Evolutionary conservation across 2,113 vertebrate species (phyloP).

Genomic region (Cinclus mexicanus): DNA sequence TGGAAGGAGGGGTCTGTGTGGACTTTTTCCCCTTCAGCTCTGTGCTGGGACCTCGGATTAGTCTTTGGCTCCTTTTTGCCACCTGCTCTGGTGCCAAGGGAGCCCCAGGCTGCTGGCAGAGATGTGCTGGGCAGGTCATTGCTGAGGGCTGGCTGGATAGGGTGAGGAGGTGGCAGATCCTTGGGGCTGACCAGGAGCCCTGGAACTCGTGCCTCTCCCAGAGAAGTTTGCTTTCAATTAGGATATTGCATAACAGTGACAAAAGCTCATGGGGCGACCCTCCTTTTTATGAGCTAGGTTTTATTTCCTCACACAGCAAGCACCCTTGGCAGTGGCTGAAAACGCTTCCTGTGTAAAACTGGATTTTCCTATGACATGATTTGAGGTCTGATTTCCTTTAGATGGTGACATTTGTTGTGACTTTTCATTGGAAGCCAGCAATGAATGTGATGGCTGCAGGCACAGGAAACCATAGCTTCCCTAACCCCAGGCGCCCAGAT

Average conservation of each 20-base stretch:
- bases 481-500: background rate
- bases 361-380: background rate
- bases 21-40: background rate
- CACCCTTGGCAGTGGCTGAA: background rate
- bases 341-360: background rate
- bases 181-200: background rate
- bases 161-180: background rate
- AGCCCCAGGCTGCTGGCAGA: background rate
- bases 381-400: background rate
- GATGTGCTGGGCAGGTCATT: background rate
- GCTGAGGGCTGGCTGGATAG: background rate
- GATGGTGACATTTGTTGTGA: background rate
- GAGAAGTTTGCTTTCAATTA: background rate
- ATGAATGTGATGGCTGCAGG: background rate
- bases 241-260: background rate
- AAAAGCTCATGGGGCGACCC: background rate
- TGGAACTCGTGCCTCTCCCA: accelerated
- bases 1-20: background rate
- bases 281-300: background rate
- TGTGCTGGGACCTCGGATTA: background rate
- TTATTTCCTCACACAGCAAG: background rate
- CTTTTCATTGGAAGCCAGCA: background rate
- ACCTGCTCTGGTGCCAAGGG: accelerated
- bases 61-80: background rate
- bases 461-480: background rate